Percentiles rank a stretch among this genome's conserved stretches.
phyloP scores from a whole-genome alignment of 2,797 vertebrate genomes.

The Aulostomus chinensis region DNA sequence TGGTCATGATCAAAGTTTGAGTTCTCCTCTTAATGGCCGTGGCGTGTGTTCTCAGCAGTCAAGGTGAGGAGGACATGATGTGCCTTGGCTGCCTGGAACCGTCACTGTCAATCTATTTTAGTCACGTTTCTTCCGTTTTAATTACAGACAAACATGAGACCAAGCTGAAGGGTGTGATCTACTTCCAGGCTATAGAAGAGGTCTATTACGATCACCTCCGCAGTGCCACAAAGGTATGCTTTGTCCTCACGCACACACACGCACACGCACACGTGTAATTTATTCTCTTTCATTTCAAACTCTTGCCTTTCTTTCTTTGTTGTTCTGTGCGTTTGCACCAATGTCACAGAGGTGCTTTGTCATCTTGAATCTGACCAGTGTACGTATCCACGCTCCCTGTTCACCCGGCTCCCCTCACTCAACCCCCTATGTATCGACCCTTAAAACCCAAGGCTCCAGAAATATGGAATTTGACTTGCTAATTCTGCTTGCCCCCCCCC shows the following conservation, averaged over 20 bases:
- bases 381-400: constrained; percentile 66
- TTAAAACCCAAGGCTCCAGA: too few species aligned
- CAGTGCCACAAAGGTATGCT: constrained; percentile 92
- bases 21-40: constrained; percentile 5
- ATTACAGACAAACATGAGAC: constrained; percentile 91
- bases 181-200: constrained; percentile 97
- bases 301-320: neutral
- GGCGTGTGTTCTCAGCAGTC: neutral
- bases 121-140: neutral
- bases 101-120: neutral
- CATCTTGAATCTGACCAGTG: constrained; percentile 77
- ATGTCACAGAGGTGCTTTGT: constrained; percentile 78
- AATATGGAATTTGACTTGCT: too few species aligned
- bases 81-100: too few species aligned
- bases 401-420: neutral
- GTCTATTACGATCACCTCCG: constrained; percentile 97
- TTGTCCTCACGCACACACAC: neutral
- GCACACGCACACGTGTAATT: neutral
- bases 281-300: neutral
- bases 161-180: constrained; percentile 96
- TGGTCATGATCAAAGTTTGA: constrained; percentile 59
- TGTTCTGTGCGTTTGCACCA: neutral
- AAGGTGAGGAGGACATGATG: constrained; percentile 12
- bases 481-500: too few species aligned
- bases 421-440: too few species aligned